phyloP scores from a whole-genome alignment of 2,113 vertebrate genomes.

The Salvator merianae region DNA sequence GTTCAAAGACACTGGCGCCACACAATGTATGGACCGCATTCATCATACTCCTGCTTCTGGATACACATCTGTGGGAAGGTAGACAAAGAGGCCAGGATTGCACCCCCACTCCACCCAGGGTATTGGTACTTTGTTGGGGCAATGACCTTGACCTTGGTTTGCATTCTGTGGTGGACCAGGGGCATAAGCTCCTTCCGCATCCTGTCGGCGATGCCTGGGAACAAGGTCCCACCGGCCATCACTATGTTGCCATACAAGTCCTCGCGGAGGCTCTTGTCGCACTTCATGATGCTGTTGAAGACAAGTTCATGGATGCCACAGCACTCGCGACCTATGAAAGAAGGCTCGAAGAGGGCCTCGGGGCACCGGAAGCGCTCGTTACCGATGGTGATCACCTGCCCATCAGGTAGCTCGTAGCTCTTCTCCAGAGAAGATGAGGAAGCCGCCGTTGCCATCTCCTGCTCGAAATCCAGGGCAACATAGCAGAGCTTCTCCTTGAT shows the following conservation, averaged over 20 bases:
- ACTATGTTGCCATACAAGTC: slow-evolving; percentile 71
- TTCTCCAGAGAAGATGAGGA: slow-evolving; percentile 67
- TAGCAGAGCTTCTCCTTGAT: slow-evolving; percentile 78
- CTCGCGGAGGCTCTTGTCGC: slow-evolving; percentile 67
- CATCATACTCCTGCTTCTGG: slow-evolving; percentile 78
- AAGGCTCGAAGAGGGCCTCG: slow-evolving; percentile 74
- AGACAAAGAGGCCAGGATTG: slow-evolving; percentile 75
- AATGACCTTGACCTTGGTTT: slow-evolving; percentile 66
- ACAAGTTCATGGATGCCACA: slow-evolving; percentile 70
- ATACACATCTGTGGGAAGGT: slow-evolving; percentile 80
- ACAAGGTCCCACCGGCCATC: slow-evolving; percentile 74
- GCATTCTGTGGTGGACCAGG: slow-evolving; percentile 69
- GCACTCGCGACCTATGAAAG: slow-evolving; percentile 72
- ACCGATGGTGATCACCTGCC: slow-evolving; percentile 73
- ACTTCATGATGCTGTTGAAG: slow-evolving; percentile 74
- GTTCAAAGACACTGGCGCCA: slow-evolving; percentile 74
- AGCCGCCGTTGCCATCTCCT: slow-evolving; percentile 70
- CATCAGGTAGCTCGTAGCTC: slow-evolving; percentile 77
- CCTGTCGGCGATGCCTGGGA: slow-evolving; percentile 70
- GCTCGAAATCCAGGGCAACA: slow-evolving; percentile 76
- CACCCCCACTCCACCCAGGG: slow-evolving; percentile 72
- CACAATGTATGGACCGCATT: slow-evolving; percentile 74
- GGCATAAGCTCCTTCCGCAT: slow-evolving; percentile 70
- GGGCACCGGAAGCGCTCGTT: slow-evolving; percentile 75
- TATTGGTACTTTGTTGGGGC: slow-evolving; percentile 67